Evolutionary conservation across 2,113 vertebrate species (phyloP), one percentile per base, ranked within the genome.

Genomic region (Rattus rattus): DNA sequence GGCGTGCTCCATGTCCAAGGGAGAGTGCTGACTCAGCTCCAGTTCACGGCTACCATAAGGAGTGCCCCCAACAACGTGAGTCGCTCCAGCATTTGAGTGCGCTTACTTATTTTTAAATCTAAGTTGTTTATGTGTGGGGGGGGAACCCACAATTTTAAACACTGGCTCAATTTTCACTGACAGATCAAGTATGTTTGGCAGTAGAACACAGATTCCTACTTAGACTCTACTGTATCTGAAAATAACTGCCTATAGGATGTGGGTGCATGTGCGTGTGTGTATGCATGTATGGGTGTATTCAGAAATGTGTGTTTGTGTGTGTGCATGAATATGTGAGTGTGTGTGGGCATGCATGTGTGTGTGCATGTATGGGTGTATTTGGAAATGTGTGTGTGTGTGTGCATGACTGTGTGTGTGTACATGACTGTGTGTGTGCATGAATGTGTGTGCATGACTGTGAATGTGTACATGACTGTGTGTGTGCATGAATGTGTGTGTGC

Each of bases 101-200:
- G 4, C 81, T 47, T 30, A 17, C 70, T 70, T 33, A 28, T 19
- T 59, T 59, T 89, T 75, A 63, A 75, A 52, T 85, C 52, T 52
- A 80, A 28, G 17, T 73, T 75, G 24, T 75, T 47, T 67, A 9
- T 69, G 65, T 69, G 65, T 13, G 65, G 33, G 65, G 30, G 65
- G 92, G 88, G 16, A 77, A 73, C 88, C 16, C 67, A 88, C 67
- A 87, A 75, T 52, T 54, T 81, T 85, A 92, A 93, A 85, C 88
- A 59, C 47, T 90, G 56, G 39, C 52, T 88, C 80, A 76, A 84
- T 76, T 83, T 95, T 79, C 87, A 87, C 84, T 93, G 73, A 77
- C 12, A 87, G 22, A 61, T 19, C 26, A 2, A 36, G 13, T 73
- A 84, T 87, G 36, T 85, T 96, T 88, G 16, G 14, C 6, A 76